phyloP scores from a whole-genome alignment of 2,888 invertebrate species.

The Dioctria rufipes region DNA sequence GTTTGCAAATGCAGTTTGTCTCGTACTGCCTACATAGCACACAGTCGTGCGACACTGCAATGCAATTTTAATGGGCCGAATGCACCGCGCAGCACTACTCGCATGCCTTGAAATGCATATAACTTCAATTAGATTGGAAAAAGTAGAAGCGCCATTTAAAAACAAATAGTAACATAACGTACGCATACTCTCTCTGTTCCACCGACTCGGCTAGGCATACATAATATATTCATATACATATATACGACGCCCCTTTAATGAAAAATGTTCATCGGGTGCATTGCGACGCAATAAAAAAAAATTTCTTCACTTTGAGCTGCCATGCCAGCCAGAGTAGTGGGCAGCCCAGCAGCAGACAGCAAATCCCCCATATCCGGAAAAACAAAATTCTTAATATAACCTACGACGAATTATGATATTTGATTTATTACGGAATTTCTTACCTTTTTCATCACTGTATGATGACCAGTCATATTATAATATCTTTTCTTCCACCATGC shows the following conservation, averaged over 20 bases:
- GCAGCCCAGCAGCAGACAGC: not conserved
- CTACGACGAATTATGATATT: not conserved
- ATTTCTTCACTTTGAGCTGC: not conserved
- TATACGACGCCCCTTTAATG: conserved; percentile 29
- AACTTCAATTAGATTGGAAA: too few relatives aligned
- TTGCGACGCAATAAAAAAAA: conserved; percentile 49
- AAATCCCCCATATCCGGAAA: conserved; percentile 5
- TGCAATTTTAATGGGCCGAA: not conserved
- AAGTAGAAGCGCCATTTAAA: conserved; percentile 39
- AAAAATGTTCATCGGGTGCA: conserved; percentile 28
- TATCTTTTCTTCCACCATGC: not conserved
- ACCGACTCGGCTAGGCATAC: conserved; percentile 5
- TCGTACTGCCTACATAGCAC: not conserved
- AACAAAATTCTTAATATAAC: not conserved
- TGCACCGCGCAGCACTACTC: conserved; percentile 26
- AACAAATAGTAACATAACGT: conserved; percentile 52
- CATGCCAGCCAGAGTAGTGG: not conserved
- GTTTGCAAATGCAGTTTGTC: not conserved
- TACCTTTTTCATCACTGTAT: too few relatives aligned
- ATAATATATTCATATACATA: conserved; percentile 32
- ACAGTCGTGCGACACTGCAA: conserved; percentile 1
- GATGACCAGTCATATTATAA: too few relatives aligned
- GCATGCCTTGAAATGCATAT: not conserved
- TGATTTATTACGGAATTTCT: not conserved
- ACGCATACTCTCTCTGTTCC: conserved; percentile 41